Conservation (phyloP, 2,113 vertebrate species). For the Sterna hirundo region DNA sequence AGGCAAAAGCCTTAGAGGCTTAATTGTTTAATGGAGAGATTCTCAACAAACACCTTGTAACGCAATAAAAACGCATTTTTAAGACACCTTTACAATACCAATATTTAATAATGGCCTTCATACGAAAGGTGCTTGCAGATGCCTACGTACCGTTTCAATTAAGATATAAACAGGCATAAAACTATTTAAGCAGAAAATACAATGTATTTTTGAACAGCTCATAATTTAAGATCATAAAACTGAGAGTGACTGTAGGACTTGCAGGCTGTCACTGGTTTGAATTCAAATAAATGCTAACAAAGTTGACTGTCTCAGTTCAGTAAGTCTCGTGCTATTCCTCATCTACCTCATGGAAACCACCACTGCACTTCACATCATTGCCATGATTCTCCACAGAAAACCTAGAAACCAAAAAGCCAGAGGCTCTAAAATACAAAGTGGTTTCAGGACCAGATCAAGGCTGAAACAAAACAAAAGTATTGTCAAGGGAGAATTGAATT, state of each 20-base stretch:
- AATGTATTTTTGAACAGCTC: background rate
- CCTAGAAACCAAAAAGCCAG: background rate
- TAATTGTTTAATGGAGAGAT: background rate
- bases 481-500: background rate
- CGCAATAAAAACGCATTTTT: background rate
- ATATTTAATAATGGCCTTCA: background rate
- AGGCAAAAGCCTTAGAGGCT: background rate
- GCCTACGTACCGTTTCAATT: background rate
- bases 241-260: background rate
- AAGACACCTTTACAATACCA: background rate
- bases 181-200: slow-evolving; percentile 10
- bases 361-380: background rate
- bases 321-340: background rate
- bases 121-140: background rate
- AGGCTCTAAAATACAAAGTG: background rate
- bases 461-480: background rate
- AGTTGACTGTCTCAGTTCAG: background rate
- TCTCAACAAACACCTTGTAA: background rate
- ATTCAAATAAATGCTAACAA: background rate
- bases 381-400: background rate
- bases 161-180: slow-evolving; percentile 20
- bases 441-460: background rate
- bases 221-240: slow-evolving; percentile 20
- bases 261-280: background rate
- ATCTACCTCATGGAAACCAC: background rate